Base-by-base conservation (phyloP, 1,140 invertebrate species). In the Araneus ventricosus region DNA sequence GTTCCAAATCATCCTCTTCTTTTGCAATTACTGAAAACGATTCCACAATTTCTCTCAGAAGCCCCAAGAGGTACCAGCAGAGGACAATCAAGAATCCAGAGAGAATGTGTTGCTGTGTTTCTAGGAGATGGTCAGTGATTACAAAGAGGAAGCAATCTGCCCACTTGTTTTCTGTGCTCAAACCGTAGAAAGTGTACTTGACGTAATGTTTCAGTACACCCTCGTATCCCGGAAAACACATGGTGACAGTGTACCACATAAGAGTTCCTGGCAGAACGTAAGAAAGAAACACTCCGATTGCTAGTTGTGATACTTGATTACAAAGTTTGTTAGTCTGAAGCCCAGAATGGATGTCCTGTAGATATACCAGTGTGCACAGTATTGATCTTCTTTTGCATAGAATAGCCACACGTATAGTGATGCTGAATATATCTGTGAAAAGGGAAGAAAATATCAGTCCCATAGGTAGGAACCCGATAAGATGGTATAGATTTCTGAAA, bases 81-180 rank as follows among this genome's bases (percentile, higher is more conserved):
- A 91, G 39, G 7, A 91, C 79, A n/a, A 91, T 61, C 1, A 59
- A 24, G 22, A 84, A 91, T 6, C 79, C 89, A 4, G 57, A 79
- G 34, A 91, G 17, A 4, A 91, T 20, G 22, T 61, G 63, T 37
- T 84, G 79, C 20, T 91, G 89, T 22, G n/a, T 84, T 24, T 63
- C 39, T 5, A 45, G 3, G 2, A 82, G 34, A 22, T 20, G 4
- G 57, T 91, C 89, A 2, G 63, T 6, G 8, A 34, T 20, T 14
- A 91, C 22, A 37, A 84, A 10, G 6, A 63, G 17, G 10, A 84
- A 27, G 20, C 80, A 91, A 22, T 45, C 41, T 14, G n/a, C 20
- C 57, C 79, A 63, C 63, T 84, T 37, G 8, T 63, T 61, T 84
- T 67, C 14, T 6, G 80, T 17, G 20, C 79, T 91, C 89, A 79